phyloP scores from a whole-genome alignment of 1,140 invertebrate species.

The Nymphalis io region DNA sequence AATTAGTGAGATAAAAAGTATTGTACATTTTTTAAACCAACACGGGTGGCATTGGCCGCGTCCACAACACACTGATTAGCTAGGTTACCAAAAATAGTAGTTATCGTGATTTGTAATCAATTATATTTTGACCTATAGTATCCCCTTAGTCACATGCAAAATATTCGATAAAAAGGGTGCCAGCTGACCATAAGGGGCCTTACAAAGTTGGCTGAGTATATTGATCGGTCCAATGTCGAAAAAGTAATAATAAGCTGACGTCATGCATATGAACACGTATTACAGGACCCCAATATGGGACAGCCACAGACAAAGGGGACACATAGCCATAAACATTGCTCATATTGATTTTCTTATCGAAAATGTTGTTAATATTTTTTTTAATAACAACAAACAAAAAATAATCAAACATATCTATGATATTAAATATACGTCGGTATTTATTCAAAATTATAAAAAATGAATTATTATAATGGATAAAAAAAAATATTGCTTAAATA shows the following conservation, averaged over 20 bases:
- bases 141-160: slow-evolving; percentile 47
- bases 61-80: slow-evolving; percentile 53
- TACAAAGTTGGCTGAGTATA: slow-evolving; percentile 50
- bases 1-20: slow-evolving; percentile 23
- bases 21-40: slow-evolving; percentile 26
- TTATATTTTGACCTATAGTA: slow-evolving; percentile 44
- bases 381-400: not conserved
- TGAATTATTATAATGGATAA: too few species aligned
- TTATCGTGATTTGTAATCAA: slow-evolving; percentile 46
- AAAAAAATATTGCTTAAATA: too few species aligned
- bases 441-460: too few species aligned
- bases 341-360: slow-evolving; percentile 33
- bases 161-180: slow-evolving; percentile 38
- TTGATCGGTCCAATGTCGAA: slow-evolving; percentile 55
- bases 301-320: slow-evolving; percentile 46
- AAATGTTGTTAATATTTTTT: not conserved
- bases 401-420: not conserved
- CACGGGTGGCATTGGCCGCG: slow-evolving; percentile 60
- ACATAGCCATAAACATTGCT: slow-evolving; percentile 33
- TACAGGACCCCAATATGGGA: slow-evolving; percentile 56
- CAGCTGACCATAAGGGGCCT: slow-evolving; percentile 51
- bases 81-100: slow-evolving; percentile 37
- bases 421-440: not conserved
- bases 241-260: slow-evolving; percentile 67
- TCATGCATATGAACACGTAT: slow-evolving; percentile 61